Evolutionary conservation across 2,113 vertebrate species (phyloP).

Genomic region (Pandion haliaetus): DNA sequence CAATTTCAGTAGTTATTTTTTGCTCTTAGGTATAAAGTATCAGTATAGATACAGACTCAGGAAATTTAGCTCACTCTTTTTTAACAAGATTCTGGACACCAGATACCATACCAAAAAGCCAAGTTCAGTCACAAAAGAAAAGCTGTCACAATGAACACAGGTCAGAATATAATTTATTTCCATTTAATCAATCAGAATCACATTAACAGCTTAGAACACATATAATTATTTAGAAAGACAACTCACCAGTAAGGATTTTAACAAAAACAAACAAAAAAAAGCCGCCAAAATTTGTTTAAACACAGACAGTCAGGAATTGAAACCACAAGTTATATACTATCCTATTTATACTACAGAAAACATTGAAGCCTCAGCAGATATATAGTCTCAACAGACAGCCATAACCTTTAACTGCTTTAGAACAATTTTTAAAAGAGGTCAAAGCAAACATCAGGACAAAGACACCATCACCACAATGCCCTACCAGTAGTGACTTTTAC

Average conservation of each 20-base stretch:
- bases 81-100: neutral
- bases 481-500: neutral
- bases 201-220: neutral
- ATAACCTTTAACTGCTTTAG: neutral
- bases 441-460: neutral
- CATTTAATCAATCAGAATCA: neutral
- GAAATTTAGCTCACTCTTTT: neutral
- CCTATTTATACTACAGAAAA: neutral
- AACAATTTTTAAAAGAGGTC: neutral
- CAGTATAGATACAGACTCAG: neutral
- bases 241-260: neutral
- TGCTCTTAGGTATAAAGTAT: neutral
- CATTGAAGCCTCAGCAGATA: neutral
- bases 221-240: neutral
- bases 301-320: neutral
- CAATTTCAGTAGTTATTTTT: neutral
- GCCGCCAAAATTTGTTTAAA: neutral
- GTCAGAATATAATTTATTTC: neutral
- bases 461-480: fast-evolving
- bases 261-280: neutral
- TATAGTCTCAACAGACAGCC: neutral
- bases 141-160: neutral
- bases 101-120: neutral
- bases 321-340: neutral
- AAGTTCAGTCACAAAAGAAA: neutral